These are phyloP conservation scores for Calliopsis andreniformis DNA, from an alignment of 1,140 invertebrate genomes.

Conservation along the genomic window DNA sequence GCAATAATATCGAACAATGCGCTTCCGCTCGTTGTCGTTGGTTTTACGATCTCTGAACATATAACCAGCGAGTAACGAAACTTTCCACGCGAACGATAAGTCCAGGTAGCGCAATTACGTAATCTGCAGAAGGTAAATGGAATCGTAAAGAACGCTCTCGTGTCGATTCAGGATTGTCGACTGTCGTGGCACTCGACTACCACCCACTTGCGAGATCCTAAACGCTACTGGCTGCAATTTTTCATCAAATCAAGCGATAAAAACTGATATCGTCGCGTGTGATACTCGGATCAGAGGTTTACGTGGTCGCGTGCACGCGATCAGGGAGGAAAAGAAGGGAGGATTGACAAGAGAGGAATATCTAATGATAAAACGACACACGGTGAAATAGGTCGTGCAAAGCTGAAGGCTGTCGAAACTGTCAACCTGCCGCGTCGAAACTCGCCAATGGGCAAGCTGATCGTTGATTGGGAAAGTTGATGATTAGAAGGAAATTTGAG, in stretches of 20 bases:
- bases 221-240: neutral
- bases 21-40: neutral
- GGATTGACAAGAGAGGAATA: neutral
- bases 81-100: slow-evolving; percentile 6
- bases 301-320: slow-evolving; percentile 20
- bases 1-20: neutral
- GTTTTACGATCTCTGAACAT: neutral
- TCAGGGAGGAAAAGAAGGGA: slow-evolving; percentile 2
- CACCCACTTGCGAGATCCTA: slow-evolving; percentile 5
- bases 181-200: neutral
- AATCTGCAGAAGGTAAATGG: slow-evolving; percentile 5
- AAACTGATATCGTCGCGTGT: neutral
- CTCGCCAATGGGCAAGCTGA: neutral
- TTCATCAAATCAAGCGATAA: slow-evolving; percentile 12
- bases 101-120: neutral
- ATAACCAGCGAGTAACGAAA: neutral
- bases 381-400: slow-evolving; percentile 22
- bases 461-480: slow-evolving; percentile 52
- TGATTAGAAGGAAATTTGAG: neutral
- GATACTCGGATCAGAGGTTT: slow-evolving; percentile 7
- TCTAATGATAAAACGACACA: slow-evolving; percentile 3
- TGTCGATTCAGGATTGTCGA: neutral
- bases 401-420: slow-evolving; percentile 1
- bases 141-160: neutral
- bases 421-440: neutral